phyloP scores from a whole-genome alignment of 1,140 invertebrate species.

The Araneus ventricosus region DNA sequence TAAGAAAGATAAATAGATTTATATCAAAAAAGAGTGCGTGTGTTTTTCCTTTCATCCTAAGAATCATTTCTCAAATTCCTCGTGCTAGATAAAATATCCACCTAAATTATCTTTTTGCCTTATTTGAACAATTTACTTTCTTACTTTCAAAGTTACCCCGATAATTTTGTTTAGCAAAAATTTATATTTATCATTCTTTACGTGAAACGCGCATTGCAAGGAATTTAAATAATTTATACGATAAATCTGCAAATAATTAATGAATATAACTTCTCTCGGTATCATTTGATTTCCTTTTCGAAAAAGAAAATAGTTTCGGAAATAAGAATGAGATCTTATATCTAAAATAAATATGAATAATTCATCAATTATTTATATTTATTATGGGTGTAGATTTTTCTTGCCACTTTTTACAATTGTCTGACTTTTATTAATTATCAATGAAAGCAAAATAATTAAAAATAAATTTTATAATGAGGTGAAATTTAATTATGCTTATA shows the following conservation, averaged over 20 bases:
- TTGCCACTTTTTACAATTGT: too few species aligned
- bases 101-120: background rate
- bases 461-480: too few species aligned
- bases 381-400: too few species aligned
- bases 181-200: background rate
- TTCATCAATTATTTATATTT: too few species aligned
- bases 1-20: slow-evolving; percentile 4
- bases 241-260: background rate
- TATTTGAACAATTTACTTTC: background rate
- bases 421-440: too few species aligned
- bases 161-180: background rate
- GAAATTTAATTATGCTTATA: too few species aligned
- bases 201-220: background rate
- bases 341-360: too few species aligned
- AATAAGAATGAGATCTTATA: too few species aligned
- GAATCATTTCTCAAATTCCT: background rate
- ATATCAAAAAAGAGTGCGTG: background rate
- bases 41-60: background rate
- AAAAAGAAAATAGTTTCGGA: too few species aligned
- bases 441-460: too few species aligned
- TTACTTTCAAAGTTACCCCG: background rate
- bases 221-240: background rate
- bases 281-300: too few species aligned
- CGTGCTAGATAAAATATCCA: background rate
- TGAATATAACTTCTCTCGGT: background rate